Evolutionary conservation across 2,888 invertebrate genomes (phyloP).

Genomic region (Rhingia campestris): DNA sequence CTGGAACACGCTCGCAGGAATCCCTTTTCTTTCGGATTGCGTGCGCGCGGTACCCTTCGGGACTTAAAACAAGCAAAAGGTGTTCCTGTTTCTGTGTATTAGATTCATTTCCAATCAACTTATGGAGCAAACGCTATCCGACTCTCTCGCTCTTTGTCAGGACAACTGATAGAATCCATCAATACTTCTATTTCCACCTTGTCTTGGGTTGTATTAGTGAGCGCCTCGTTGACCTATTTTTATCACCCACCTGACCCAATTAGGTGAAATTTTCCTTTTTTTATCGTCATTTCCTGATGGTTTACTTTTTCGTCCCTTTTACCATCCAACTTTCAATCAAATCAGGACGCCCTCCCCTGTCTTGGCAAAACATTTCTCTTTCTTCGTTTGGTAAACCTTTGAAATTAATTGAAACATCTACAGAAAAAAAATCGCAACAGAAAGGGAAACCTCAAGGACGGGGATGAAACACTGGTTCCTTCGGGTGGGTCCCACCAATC

Average conservation of each 20-base stretch:
- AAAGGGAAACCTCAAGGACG: slow-evolving; percentile 2
- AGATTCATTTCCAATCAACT: slow-evolving; percentile 1
- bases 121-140: slow-evolving; percentile 1
- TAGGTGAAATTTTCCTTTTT: slow-evolving; percentile 16
- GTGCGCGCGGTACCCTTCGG: slow-evolving; percentile 57
- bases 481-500: slow-evolving; percentile 4
- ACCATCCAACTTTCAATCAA: slow-evolving; percentile 28
- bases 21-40: slow-evolving; percentile 28
- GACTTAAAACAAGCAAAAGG: slow-evolving; percentile 33
- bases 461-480: slow-evolving; percentile 23
- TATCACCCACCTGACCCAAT: slow-evolving; percentile 62
- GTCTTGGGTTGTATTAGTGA: background rate
- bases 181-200: slow-evolving; percentile 21
- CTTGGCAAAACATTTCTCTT: slow-evolving; percentile 50
- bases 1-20: slow-evolving; percentile 44
- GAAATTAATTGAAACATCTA: slow-evolving; percentile 58
- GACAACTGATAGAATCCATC: slow-evolving; percentile 18
- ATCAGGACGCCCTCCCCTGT: slow-evolving; percentile 37
- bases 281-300: background rate
- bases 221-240: slow-evolving; percentile 58
- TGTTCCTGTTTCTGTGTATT: slow-evolving; percentile 47
- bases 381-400: slow-evolving; percentile 41
- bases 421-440: slow-evolving; percentile 3
- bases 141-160: slow-evolving; percentile 16
- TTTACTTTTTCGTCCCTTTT: slow-evolving; percentile 12